Conservation (phyloP, 2,113 vertebrate genomes). For the Cervus canadensis region DNA sequence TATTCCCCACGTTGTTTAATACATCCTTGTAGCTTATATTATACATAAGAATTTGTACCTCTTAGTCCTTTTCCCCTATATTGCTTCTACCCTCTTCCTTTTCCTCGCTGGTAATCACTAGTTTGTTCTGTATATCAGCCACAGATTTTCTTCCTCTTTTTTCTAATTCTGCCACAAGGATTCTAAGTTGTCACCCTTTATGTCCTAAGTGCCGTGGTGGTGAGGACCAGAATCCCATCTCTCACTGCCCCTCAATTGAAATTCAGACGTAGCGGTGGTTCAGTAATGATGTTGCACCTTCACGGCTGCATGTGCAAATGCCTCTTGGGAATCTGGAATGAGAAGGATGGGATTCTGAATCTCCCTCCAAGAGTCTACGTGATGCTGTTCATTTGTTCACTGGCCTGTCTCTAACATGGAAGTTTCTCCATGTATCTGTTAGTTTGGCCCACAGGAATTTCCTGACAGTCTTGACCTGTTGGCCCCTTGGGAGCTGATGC, state of each 20-base stretch:
- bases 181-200: neutral
- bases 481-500: neutral
- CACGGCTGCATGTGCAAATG: too few species aligned
- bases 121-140: neutral
- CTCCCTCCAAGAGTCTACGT: neutral
- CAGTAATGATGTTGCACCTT: accelerated
- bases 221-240: neutral
- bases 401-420: neutral
- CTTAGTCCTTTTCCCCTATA: neutral
- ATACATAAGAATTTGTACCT: neutral
- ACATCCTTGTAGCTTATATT: neutral
- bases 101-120: neutral
- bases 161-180: neutral
- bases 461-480: neutral
- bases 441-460: neutral
- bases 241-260: accelerated
- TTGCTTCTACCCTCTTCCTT: neutral
- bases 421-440: neutral
- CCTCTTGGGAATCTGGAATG: neutral
- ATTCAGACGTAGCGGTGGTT: neutral
- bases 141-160: neutral
- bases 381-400: neutral
- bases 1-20: neutral
- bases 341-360: neutral
- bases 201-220: neutral